phyloP scores from a whole-genome alignment of 1,140 invertebrate species.

The Drosophila setifemur region DNA sequence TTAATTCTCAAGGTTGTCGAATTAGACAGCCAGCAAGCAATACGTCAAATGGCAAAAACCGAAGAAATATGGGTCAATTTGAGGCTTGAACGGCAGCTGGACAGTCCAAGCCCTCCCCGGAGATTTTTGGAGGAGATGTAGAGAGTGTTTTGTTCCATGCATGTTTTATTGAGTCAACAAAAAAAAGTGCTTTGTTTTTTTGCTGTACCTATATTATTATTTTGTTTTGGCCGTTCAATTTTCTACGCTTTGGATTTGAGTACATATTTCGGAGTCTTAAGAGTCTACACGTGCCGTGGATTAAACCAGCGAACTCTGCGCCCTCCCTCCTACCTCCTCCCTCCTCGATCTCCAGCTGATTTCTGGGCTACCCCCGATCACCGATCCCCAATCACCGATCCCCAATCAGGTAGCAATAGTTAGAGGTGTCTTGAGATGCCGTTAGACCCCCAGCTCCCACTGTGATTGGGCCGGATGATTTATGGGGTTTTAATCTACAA shows the following conservation, averaged over 20 bases:
- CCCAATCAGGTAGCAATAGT: constrained; percentile 12
- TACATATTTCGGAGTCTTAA: constrained; percentile 46
- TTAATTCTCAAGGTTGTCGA: constrained; percentile 23
- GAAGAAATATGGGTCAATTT: constrained; percentile 32
- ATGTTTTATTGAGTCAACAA: not conserved
- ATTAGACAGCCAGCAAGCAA: constrained; percentile 14
- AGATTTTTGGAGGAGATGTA: constrained; percentile 16
- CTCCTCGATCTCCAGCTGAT: not conserved
- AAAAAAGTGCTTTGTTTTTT: constrained; percentile 9
- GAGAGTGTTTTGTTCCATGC: constrained; percentile 20
- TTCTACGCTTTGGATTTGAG: constrained; percentile 19
- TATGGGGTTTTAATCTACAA: constrained; percentile 50
- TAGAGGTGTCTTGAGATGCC: constrained; percentile 42
- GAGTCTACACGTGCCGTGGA: constrained; percentile 74
- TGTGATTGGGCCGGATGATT: constrained; percentile 36
- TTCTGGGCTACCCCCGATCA: constrained; percentile 1
- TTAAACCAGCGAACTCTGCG: constrained; percentile 42
- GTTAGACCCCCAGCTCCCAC: constrained; percentile 36
- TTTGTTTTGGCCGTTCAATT: constrained; percentile 15
- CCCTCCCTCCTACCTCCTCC: no score
- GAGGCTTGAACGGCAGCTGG: constrained; percentile 13
- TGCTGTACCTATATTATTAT: constrained; percentile 6
- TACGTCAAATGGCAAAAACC: constrained; percentile 32
- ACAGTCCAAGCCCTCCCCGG: not conserved
- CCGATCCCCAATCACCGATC: constrained; percentile 27